Evolutionary conservation across 2,888 invertebrate genomes (phyloP), one percentile per base, ranked within the genome.

Genomic region (Petrolisthes cinctipes): DNA sequence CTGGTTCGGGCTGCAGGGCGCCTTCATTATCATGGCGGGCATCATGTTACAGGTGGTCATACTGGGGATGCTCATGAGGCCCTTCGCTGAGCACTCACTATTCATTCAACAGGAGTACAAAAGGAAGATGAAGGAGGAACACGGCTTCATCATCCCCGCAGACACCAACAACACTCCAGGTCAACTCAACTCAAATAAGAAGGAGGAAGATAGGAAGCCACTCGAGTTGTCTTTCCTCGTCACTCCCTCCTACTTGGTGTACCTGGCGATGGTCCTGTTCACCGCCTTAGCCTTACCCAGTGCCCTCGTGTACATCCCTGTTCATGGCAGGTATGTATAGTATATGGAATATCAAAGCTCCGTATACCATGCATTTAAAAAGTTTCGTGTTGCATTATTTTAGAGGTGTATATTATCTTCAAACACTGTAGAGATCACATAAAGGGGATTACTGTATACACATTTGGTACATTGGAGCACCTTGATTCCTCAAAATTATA

Each of bases 31-130:
- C 7, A 9, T 90, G 81, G 78, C 87, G 5, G 82, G 83, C n/a
- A n/a, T 89, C 5, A 80, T 89, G 83, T n/a, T 82, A 6, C 90
- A 90, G 73, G 53, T 90, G 7, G 75, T 71, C 6, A 71, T 89
- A 11, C 56, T 86, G 14, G 85, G 85, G 23, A 68, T 79, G 61
- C 83, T 90, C 37, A 83, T 89, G 71, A 79, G 90, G 53, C 89
- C 89, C 37, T 78, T 86, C 61, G 68, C 83, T 9, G 51, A 75
- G 9, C 90, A 90, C 71, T 66, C 82, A 57, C 68, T 66, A 6
- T 85, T 89, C 5, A 68, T 87, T n/a, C 54, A 78, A 5, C 51
- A 71, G 1, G 54, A 75, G 17, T 79, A 80, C 54, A 17, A n/a
- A 4, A 86, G 17, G 17, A 54, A 73, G 9, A 51, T 9, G 37